Base-by-base conservation (phyloP, 2,888 invertebrate species). In the Capitulum mitella region DNA sequence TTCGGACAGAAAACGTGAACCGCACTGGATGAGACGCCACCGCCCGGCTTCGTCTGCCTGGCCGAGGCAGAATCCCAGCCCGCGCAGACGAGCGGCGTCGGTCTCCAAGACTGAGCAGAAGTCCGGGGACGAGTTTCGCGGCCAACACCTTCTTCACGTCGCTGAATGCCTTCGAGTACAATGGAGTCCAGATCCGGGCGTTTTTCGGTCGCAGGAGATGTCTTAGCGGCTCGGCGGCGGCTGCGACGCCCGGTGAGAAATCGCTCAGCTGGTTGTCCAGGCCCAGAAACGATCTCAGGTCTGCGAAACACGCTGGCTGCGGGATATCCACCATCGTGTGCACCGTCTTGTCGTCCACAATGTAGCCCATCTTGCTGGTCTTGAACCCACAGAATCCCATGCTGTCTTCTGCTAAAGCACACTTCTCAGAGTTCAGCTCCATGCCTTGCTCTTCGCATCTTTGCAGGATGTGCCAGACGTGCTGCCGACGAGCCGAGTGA, bases 1-100 rank as follows among this genome's bases (percentile, higher is more conserved):
- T 8, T 77, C 77, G 14, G 40, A n/a, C 29, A 80, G 14, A 48
- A 75, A 78, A n/a, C 80, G 70, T 22, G 78, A 80, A 12, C 29
- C 80, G 32, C 78, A 80, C 74, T 80, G 80, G 19, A 78, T 75
- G 8, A 81, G 79, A 16, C 64, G 75, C 81, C 80, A 80, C n/a
- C n/a, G 19, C 0, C 77, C 78, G 3, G 26, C 19, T 19, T 32
- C 29, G 34, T 78, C 78, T 1, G 16, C 29, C 48, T 79, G 79
- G 3, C 37, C 51, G 2, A 79, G 75, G 70, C 40, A 48, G 58
- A 70, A 79, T 22, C 79, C 78, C 1, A 80, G 32, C 1, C 75
- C 76, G 3, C 46, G 58, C 43, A 78, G 29, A 26, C 78, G 77
- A 0, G 61, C 58, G 22, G 78, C 80, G 77, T 80, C 78, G 1